phyloP scores from a whole-genome alignment of 1,140 invertebrate genomes.

The Hesperophylax magnus region DNA sequence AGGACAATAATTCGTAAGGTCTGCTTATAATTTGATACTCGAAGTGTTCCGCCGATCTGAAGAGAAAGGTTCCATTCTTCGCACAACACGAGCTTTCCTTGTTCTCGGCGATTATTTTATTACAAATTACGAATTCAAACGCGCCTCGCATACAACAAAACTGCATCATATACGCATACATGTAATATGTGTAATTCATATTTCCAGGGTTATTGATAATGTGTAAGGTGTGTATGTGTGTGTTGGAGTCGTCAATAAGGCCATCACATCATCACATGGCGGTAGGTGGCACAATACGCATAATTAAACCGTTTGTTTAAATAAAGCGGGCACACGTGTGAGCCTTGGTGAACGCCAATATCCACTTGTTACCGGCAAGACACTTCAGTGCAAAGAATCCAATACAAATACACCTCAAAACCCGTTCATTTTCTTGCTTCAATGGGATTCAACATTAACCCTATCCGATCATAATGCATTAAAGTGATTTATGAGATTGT shows the following conservation, averaged over 20 bases:
- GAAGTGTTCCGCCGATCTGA: too few relatives aligned
- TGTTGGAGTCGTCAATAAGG: conserved; percentile 2
- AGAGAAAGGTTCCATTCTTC: neutral
- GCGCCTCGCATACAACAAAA: neutral
- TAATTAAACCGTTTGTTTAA: conserved; percentile 32
- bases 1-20: too few relatives aligned
- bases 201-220: conserved; percentile 17
- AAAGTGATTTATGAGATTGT: too few relatives aligned
- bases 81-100: neutral
- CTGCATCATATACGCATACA: conserved; percentile 13
- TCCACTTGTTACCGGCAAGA: neutral
- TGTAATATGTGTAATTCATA: conserved; percentile 18
- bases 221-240: neutral
- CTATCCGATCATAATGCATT: too few relatives aligned
- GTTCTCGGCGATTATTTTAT: conserved; percentile 13
- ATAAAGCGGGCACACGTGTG: conserved; percentile 1
- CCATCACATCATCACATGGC: conserved; percentile 25
- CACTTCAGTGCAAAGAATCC: too few relatives aligned
- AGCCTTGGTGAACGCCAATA: neutral
- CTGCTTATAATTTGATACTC: too few relatives aligned
- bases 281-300: neutral
- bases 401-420: too few relatives aligned
- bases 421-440: too few relatives aligned
- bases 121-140: neutral
- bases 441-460: too few relatives aligned